A percentile compares a stretch with the other conserved stretches of the same genome.
Conservation (phyloP, 2,113 vertebrate species). For the Silurus glanis region DNA sequence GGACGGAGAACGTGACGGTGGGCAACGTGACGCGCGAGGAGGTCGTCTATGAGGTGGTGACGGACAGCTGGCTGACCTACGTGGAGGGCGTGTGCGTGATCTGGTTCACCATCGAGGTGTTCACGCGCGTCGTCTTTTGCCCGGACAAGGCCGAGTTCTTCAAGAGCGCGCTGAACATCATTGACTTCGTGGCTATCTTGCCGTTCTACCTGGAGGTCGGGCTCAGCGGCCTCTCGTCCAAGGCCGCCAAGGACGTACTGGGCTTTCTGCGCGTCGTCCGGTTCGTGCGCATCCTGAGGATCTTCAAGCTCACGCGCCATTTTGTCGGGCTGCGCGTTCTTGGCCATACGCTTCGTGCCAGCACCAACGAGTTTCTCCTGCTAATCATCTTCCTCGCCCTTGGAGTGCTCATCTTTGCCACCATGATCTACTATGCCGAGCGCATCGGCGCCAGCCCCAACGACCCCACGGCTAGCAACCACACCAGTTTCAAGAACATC, state of each 20-base stretch:
- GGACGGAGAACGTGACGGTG: slow-evolving; percentile 79
- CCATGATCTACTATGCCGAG: slow-evolving; percentile 97
- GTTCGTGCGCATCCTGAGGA: slow-evolving; percentile 90
- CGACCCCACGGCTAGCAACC: slow-evolving; percentile 84
- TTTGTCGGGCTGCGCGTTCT: slow-evolving; percentile 90
- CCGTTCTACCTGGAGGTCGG: slow-evolving; percentile 94
- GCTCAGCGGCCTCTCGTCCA: slow-evolving; percentile 86
- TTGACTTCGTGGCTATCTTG: slow-evolving; percentile 93
- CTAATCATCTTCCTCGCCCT: slow-evolving; percentile 94
- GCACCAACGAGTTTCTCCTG: slow-evolving; percentile 94
- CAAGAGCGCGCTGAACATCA: slow-evolving; percentile 93
- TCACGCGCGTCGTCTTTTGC: slow-evolving; percentile 90
- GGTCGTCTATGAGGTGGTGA: slow-evolving; percentile 84
- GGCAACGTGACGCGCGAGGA: slow-evolving; percentile 81
- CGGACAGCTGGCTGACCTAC: slow-evolving; percentile 91
- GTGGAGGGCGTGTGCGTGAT: slow-evolving; percentile 95
- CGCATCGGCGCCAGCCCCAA: slow-evolving; percentile 86
- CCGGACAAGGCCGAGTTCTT: slow-evolving; percentile 91
- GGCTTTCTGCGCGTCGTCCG: slow-evolving; percentile 90
- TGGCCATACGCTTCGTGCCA: slow-evolving; percentile 89
- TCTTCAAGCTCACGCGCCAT: slow-evolving; percentile 94
- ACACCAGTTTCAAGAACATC: slow-evolving; percentile 95
- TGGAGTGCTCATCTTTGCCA: slow-evolving; percentile 93
- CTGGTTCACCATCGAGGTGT: slow-evolving; percentile 97
- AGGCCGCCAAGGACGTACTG: slow-evolving; percentile 93